Evolutionary conservation across 2,797 vertebrate genomes (phyloP).

Genomic region (Mareca penelope): DNA sequence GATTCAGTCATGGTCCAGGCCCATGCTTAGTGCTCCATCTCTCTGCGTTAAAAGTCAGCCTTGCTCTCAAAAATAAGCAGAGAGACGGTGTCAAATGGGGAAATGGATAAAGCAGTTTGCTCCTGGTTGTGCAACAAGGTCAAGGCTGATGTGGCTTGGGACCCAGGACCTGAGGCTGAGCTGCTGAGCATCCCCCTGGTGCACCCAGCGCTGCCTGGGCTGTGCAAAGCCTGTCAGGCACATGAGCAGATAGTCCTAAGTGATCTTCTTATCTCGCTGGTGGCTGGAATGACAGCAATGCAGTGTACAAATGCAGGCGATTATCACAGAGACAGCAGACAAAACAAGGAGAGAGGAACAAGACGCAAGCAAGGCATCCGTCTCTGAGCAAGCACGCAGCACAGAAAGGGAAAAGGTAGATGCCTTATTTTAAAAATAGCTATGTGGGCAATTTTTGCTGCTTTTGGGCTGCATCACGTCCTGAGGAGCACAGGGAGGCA

Average conservation of each 20-base stretch:
- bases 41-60: background rate
- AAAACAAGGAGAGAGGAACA: background rate
- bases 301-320: background rate
- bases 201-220: background rate
- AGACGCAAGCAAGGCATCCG: background rate
- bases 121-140: background rate
- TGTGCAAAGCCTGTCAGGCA: background rate
- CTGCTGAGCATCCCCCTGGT: background rate
- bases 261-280: conserved; percentile 1
- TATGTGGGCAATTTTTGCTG: background rate
- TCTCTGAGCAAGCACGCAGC: background rate
- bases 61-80: background rate
- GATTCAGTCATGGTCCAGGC: background rate
- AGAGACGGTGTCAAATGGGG: background rate
- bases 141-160: background rate
- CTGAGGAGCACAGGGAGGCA: background rate
- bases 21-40: background rate
- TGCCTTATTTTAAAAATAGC: background rate
- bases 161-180: no score
- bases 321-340: background rate
- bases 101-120: background rate
- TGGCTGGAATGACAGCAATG: conserved; percentile 49
- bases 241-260: background rate
- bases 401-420: background rate
- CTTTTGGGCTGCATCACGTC: background rate